Evolutionary conservation across 1,140 invertebrate species (phyloP).

Genomic region (Trachymyrmex cornetzi): DNA sequence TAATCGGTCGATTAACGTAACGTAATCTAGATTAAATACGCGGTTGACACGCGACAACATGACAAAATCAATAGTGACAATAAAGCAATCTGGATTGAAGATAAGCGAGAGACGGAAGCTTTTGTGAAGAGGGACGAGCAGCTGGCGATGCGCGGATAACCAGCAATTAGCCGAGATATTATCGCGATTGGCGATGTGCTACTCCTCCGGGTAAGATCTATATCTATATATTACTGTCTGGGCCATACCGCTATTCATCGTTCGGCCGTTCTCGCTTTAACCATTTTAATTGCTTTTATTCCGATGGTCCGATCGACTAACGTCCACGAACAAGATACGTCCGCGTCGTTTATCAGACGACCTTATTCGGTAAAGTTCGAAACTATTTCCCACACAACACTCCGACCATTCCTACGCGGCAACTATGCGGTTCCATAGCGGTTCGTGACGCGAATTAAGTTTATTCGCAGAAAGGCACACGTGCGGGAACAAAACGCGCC

Average conservation of each 20-base stretch:
- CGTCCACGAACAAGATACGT: slow-evolving; percentile 40
- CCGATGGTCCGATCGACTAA: slow-evolving; percentile 14
- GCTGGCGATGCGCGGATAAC: slow-evolving; percentile 58
- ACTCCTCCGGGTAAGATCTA: slow-evolving; percentile 57
- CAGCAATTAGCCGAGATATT: slow-evolving; percentile 74
- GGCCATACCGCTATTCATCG: neutral
- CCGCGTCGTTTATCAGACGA: slow-evolving; percentile 49
- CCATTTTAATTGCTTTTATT: slow-evolving; percentile 56
- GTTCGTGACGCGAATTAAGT: slow-evolving; percentile 60
- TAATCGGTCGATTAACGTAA: slow-evolving; percentile 20
- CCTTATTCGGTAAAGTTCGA: slow-evolving; percentile 53
- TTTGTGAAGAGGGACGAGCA: slow-evolving; percentile 29
- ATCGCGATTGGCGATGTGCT: slow-evolving; percentile 66
- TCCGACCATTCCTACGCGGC: slow-evolving; percentile 34
- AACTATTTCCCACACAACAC: slow-evolving; percentile 64
- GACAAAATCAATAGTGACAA: slow-evolving; percentile 44
- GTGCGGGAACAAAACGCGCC: slow-evolving; percentile 9
- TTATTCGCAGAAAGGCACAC: slow-evolving; percentile 41
- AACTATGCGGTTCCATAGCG: slow-evolving; percentile 28
- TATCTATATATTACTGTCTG: slow-evolving; percentile 71
- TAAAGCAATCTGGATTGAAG: slow-evolving; percentile 37
- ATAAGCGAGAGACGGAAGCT: slow-evolving; percentile 3
- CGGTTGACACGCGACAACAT: slow-evolving; percentile 3
- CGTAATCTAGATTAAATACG: slow-evolving; percentile 32
- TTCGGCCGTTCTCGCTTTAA: neutral